phyloP scores from a whole-genome alignment of 2,113 vertebrate genomes.

The Calcarius ornatus region DNA sequence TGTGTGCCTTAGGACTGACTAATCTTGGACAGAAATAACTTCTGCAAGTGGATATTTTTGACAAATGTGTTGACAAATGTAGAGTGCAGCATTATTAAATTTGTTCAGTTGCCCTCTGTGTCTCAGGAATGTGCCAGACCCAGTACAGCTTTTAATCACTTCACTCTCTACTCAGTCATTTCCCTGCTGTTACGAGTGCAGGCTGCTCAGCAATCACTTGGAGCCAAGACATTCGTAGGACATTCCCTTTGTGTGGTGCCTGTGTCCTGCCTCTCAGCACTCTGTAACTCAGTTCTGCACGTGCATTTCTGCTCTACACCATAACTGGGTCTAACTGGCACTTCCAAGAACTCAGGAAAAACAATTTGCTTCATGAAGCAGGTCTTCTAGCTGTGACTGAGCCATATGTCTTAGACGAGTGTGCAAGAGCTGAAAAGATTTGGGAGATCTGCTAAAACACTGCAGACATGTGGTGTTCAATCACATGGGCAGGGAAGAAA shows the following conservation, averaged over 20 bases:
- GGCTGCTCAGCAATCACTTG: constrained; percentile 33
- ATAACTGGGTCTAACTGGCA: not conserved
- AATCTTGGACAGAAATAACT: not conserved
- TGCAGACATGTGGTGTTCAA: not conserved
- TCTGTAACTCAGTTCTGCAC: not conserved
- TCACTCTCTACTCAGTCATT: constrained; percentile 46
- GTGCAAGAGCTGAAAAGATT: not conserved
- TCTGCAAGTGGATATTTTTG: constrained; percentile 7
- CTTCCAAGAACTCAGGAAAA: not conserved
- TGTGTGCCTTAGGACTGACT: not conserved
- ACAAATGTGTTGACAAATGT: not conserved
- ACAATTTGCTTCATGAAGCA: not conserved
- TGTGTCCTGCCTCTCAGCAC: not conserved
- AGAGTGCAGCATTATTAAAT: constrained; percentile 9
- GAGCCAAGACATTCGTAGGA: constrained; percentile 11
- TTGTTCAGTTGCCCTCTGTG: constrained; percentile 33
- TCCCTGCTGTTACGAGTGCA: constrained; percentile 1
- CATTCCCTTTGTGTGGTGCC: constrained; percentile 24
- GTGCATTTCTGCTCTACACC: not conserved
- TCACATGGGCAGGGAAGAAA: not conserved
- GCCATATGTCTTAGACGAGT: not conserved
- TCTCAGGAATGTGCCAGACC: constrained; percentile 35
- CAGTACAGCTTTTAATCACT: constrained; percentile 51
- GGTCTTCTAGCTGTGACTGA: not conserved
- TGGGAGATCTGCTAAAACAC: not conserved